These are phyloP conservation scores for Terebella lapidaria DNA, from an alignment of 2,888 invertebrate species.

Conservation along the genomic window DNA sequence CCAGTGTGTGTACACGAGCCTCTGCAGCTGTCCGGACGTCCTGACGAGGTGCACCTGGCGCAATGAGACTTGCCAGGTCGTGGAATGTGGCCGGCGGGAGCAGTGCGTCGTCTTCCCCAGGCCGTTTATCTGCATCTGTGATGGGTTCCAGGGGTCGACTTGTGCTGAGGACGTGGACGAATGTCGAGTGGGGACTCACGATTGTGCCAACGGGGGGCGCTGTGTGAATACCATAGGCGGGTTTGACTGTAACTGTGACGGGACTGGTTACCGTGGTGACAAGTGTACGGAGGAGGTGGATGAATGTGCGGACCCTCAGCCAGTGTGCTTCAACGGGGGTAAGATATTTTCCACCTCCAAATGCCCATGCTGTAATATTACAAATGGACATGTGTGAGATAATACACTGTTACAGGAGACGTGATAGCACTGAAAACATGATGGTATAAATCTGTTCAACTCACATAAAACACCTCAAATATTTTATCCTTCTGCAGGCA, in stretches of 20 bases:
- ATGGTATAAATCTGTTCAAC: no score
- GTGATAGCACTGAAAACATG: no score
- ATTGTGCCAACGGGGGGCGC: constrained; percentile 71
- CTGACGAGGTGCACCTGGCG: constrained; percentile 38
- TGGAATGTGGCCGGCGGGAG: constrained; percentile 25
- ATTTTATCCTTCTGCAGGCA: constrained; percentile 19
- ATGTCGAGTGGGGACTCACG: constrained; percentile 63
- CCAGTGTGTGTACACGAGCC: constrained; percentile 32
- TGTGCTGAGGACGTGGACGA: constrained; percentile 79
- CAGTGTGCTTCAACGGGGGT: constrained; percentile 39
- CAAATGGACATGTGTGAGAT: no score
- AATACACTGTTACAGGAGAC: no score
- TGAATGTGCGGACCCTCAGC: constrained; percentile 65
- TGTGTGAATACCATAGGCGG: constrained; percentile 12
- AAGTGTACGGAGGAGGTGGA: constrained; percentile 66
- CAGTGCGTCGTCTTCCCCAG: constrained; percentile 30
- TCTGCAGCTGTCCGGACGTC: constrained; percentile 36
- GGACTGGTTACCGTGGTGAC: constrained; percentile 35
- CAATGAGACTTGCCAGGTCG: constrained; percentile 37
- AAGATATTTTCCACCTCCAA: background rate
- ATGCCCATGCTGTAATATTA: constrained; percentile 21
- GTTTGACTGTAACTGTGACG: constrained; percentile 15
- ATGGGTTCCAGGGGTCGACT: constrained; percentile 26
- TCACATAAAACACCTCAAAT: no score
- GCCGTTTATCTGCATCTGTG: constrained; percentile 31